These are phyloP conservation scores for Bombus ignitus DNA, from an alignment of 1,140 invertebrate species.

Conservation along the genomic window DNA sequence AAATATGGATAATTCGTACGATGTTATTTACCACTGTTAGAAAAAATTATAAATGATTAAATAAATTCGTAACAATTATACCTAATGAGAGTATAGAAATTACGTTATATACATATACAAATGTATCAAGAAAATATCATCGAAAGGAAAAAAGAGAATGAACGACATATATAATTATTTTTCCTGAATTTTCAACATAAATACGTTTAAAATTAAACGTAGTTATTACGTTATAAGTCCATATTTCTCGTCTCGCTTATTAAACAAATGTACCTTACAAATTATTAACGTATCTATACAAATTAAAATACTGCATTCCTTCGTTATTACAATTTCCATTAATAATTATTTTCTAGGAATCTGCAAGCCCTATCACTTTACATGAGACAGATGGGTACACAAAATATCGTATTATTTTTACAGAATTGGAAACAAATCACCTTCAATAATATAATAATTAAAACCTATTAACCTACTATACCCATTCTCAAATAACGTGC, in stretches of 20 bases:
- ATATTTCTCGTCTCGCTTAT: conserved; percentile 50
- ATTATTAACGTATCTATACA: conserved; percentile 56
- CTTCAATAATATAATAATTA: not conserved
- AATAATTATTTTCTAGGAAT: conserved; percentile 60
- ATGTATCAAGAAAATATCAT: conserved; percentile 39
- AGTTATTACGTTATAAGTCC: conserved; percentile 41
- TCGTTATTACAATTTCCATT: conserved; percentile 46
- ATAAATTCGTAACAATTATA: conserved; percentile 54
- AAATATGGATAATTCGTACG: conserved; percentile 61
- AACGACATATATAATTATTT: conserved; percentile 41
- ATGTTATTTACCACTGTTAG: conserved; percentile 43
- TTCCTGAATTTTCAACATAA: conserved; percentile 26
- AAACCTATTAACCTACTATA: not conserved
- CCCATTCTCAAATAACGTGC: not conserved
- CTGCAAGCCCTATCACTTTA: conserved; percentile 65
- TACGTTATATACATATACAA: conserved; percentile 52
- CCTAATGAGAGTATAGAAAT: conserved; percentile 48
- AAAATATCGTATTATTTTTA: not conserved
- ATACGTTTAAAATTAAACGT: conserved; percentile 41
- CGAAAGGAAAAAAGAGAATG: conserved; percentile 28
- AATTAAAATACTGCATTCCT: conserved; percentile 59
- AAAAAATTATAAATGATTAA: conserved; percentile 64
- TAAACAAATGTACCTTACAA: conserved; percentile 58
- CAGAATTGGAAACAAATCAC: not conserved
- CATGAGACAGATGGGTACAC: conserved; percentile 57